Conservation (phyloP, 1,140 invertebrate species). For the Hyles vespertilio region DNA sequence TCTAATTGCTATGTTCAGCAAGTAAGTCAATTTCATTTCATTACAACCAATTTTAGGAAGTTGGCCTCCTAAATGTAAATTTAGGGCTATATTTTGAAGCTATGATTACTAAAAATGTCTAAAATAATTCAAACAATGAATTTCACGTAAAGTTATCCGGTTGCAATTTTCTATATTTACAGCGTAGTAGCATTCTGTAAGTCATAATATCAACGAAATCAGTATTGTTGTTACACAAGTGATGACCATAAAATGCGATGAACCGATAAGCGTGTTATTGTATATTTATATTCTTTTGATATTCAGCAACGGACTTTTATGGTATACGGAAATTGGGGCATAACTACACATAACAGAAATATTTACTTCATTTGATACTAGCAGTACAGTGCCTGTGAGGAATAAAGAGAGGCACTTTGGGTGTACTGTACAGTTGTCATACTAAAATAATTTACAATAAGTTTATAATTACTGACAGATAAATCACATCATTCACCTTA, state of each 20-base stretch:
- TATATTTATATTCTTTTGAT: conserved; percentile 19
- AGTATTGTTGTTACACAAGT: conserved; percentile 13
- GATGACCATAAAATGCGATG: conserved; percentile 26
- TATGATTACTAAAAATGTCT: too few species aligned
- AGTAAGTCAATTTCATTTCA: conserved; percentile 34
- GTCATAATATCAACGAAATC: conserved; percentile 2
- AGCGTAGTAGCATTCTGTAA: not conserved
- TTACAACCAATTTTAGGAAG: too few species aligned
- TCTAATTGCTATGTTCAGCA: conserved; percentile 78
- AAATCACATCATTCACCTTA: conserved; percentile 37
- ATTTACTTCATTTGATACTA: too few species aligned
- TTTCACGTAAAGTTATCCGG: too few species aligned
- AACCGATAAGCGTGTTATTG: conserved; percentile 23
- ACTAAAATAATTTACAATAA: conserved; percentile 50
- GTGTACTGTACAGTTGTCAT: conserved; percentile 24
- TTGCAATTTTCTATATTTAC: too few species aligned
- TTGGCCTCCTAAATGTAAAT: too few species aligned
- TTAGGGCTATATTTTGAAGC: too few species aligned
- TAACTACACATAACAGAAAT: not conserved
- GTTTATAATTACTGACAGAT: conserved; percentile 48
- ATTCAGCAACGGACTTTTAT: conserved; percentile 24
- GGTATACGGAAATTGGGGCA: conserved; percentile 23
- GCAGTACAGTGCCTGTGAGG: too few species aligned
- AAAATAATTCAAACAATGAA: too few species aligned
- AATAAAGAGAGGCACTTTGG: conserved; percentile 7